Evolutionary conservation across 2,113 vertebrate genomes (phyloP).

Genomic region (Malurus elegans): DNA sequence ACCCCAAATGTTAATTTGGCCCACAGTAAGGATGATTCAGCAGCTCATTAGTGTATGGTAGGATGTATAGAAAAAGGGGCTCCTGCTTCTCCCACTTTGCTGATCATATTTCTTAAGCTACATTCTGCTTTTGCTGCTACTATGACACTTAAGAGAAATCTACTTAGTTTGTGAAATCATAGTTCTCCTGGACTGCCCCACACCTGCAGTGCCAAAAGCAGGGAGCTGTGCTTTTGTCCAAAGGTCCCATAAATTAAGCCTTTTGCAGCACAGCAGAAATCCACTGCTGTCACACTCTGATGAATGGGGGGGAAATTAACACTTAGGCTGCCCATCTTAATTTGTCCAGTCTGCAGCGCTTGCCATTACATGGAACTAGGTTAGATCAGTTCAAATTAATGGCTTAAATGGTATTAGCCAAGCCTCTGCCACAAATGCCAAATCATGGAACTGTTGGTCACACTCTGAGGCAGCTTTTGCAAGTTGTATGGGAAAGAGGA

Average conservation of each 20-base stretch:
- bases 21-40: background rate
- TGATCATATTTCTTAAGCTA: background rate
- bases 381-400: background rate
- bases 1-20: background rate
- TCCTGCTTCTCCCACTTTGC: background rate
- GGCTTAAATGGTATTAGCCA: background rate
- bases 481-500: background rate
- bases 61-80: background rate
- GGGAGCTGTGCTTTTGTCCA: background rate
- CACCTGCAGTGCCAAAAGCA: background rate
- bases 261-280: background rate
- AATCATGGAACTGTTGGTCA: background rate
- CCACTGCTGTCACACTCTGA: background rate
- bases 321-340: fast-evolving
- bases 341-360: background rate
- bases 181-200: background rate
- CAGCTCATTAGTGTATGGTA: background rate
- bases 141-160: background rate
- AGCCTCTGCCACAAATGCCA: background rate
- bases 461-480: background rate
- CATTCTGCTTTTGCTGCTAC: background rate
- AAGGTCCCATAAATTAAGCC: background rate
- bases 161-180: background rate
- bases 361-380: background rate
- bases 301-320: background rate